Percentiles rank a stretch among this genome's conserved stretches.
These are phyloP conservation scores for Seira sanloemensis DNA, from an alignment of 2,888 invertebrate species.

Conservation along the genomic window DNA sequence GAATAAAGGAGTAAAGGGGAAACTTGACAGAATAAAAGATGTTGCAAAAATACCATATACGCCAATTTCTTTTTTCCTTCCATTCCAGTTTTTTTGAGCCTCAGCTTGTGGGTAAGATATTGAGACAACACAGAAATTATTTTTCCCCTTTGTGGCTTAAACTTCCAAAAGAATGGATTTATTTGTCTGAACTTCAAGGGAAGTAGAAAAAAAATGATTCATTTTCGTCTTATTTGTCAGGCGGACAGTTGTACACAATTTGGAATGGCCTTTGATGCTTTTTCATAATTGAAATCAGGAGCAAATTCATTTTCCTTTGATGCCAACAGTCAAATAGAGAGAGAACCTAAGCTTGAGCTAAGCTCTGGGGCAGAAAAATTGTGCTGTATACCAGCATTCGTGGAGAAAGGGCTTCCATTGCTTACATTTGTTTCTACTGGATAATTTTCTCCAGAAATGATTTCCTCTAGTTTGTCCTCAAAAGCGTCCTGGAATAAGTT, in stretches of 20 bases:
- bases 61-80: not conserved
- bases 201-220: not conserved
- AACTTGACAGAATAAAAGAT: too few relatives aligned
- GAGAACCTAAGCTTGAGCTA: not conserved
- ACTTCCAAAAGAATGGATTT: not conserved
- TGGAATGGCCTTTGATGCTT: constrained; percentile 16
- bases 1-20: too few relatives aligned
- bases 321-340: not conserved
- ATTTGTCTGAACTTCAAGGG: not conserved
- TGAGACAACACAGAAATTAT: not conserved
- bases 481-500: too few relatives aligned
- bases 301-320: not conserved
- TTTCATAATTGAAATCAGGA: constrained; percentile 42
- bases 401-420: too few relatives aligned
- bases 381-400: too few relatives aligned
- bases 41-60: too few relatives aligned
- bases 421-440: too few relatives aligned
- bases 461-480: too few relatives aligned
- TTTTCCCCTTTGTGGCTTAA: not conserved
- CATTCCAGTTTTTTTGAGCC: too few relatives aligned
- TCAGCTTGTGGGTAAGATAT: too few relatives aligned
- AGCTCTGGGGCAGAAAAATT: constrained; percentile 17
- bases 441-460: too few relatives aligned
- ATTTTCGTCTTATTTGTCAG: constrained; percentile 23
- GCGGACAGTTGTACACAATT: constrained; percentile 20